Percentiles rank a stretch among this genome's conserved stretches.
Conservation (phyloP, 1,140 invertebrate species). For the Chelonus insularis region DNA sequence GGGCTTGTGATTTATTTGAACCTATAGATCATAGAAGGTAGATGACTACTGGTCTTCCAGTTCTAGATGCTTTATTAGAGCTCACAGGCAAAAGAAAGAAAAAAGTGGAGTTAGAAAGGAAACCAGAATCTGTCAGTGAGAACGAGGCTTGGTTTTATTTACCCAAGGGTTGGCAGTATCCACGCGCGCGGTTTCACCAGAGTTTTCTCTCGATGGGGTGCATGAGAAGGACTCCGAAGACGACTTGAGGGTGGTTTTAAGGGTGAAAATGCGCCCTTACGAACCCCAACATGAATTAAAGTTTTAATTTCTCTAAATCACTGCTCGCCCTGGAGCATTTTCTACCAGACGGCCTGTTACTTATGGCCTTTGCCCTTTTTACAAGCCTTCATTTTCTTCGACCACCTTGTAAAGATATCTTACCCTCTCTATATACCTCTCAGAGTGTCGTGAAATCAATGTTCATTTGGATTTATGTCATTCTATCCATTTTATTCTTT, state of each 20-base stretch:
- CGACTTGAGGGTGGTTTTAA: slow-evolving; percentile 21
- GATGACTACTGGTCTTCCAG: slow-evolving; percentile 22
- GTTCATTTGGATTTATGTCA: too few relatives aligned
- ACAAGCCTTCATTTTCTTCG: slow-evolving; percentile 39
- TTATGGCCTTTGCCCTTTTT: slow-evolving; percentile 58
- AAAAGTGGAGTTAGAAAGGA: slow-evolving; percentile 1
- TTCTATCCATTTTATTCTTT: too few relatives aligned
- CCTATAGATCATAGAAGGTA: slow-evolving; percentile 33
- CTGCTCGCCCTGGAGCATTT: slow-evolving; percentile 54
- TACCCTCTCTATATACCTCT: slow-evolving; percentile 1
- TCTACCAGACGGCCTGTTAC: slow-evolving; percentile 58
- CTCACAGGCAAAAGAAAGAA: slow-evolving; percentile 27
- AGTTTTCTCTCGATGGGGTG: slow-evolving; percentile 24
- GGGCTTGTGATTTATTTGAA: slow-evolving; percentile 29
- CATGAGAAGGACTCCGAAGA: slow-evolving; percentile 28
- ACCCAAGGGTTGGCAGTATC: slow-evolving; percentile 43
- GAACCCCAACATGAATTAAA: slow-evolving; percentile 60
- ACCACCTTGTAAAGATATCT: slow-evolving; percentile 31
- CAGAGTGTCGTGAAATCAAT: too few relatives aligned
- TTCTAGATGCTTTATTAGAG: slow-evolving; percentile 48
- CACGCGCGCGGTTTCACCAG: slow-evolving; percentile 29
- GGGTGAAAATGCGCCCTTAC: slow-evolving; percentile 33
- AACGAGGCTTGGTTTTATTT: slow-evolving; percentile 47
- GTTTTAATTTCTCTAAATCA: slow-evolving; percentile 63
- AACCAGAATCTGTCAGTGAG: slow-evolving; percentile 41